A percentile compares a stretch with the other conserved stretches of the same genome.
Evolutionary conservation across 1,140 invertebrate genomes (phyloP).

Genomic region (Notospermus geniculatus): DNA sequence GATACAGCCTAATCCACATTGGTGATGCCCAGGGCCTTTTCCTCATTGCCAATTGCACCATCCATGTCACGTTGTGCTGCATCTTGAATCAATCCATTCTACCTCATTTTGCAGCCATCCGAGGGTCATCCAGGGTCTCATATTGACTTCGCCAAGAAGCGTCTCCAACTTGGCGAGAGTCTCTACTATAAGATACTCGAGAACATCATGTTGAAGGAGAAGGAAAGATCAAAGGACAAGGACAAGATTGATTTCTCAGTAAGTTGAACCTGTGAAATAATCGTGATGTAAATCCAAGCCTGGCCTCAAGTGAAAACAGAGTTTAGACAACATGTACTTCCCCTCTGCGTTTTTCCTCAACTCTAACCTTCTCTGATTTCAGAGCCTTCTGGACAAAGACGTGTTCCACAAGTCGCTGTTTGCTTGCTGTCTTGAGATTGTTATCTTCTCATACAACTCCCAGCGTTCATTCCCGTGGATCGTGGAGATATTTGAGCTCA

Average conservation of each 20-base stretch:
- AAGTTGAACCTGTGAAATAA: too few species aligned
- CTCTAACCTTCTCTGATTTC: too few species aligned
- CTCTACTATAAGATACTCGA: constrained; percentile 87
- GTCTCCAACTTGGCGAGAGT: constrained; percentile 73
- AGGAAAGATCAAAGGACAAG: constrained; percentile 46
- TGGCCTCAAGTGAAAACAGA: too few species aligned
- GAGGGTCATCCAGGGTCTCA: constrained; percentile 58
- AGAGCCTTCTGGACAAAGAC: constrained; percentile 74
- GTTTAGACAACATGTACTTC: too few species aligned
- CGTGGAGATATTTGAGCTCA: constrained; percentile 75
- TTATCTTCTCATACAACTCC: constrained; percentile 87
- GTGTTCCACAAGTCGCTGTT: constrained; percentile 83
- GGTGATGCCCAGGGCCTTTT: too few species aligned
- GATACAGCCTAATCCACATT: not conserved
- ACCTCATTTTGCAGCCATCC: constrained; percentile 47
- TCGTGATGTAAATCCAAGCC: too few species aligned
- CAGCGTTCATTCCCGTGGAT: constrained; percentile 89
- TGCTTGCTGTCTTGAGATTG: constrained; percentile 90
- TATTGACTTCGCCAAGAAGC: constrained; percentile 68
- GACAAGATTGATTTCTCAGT: constrained; percentile 67
- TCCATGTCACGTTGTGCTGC: too few species aligned
- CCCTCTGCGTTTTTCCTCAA: too few species aligned
- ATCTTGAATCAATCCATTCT: too few species aligned
- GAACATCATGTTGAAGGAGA: constrained; percentile 78
- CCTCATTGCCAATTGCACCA: too few species aligned